Base-by-base conservation (phyloP, 1,140 invertebrate genomes). In the Cydia amplana region DNA sequence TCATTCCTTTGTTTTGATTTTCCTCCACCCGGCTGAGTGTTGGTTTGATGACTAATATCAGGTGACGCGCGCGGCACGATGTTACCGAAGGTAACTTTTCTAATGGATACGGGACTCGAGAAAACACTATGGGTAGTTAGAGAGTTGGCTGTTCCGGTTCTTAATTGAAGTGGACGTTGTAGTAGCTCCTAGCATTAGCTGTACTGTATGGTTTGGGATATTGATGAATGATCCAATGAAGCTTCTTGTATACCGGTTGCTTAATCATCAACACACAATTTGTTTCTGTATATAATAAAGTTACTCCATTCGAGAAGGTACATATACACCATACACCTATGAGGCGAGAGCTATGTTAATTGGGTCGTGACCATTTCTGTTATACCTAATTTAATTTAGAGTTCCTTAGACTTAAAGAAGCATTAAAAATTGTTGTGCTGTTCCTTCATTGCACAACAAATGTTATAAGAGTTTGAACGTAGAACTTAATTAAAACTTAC, bases 111-210 rank as follows among this genome's bases (percentile, higher is more conserved):
- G 79, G 83, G 82, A 91, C 89, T 89, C 85, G 83, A 82, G 81
- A 79, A 86, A 83, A 85, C 79, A 87, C 88, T 91, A 87, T 77
- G 85, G 86, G 87, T 90, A 90, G 90, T 90, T 89, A 87, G 79
- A 77, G 82, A 89, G 83, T 87, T 90, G 77, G 86, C 78, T 79
- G 75, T 65, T 86, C 79, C 77, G 79, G 76, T 83, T 81, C 84
- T 81, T 89, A 89, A 90, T 89, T 89, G 86, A 83, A 73, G 75
- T 77, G 80, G 87, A 88, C 85, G 82, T 86, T 87, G 81, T 85
- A 83, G 81, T 85, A 83, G 76, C 64, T 76, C 76, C 74, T 73
- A 46, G 63, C 74, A 46, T 75, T 36, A 74, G 74, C 18, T 73
- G 40, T 70, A 46, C 18, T 43, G 55, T 20, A 23, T n/a, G 55